phyloP scores from a whole-genome alignment of 2,113 vertebrate species.

The Periophthalmus modestus region DNA sequence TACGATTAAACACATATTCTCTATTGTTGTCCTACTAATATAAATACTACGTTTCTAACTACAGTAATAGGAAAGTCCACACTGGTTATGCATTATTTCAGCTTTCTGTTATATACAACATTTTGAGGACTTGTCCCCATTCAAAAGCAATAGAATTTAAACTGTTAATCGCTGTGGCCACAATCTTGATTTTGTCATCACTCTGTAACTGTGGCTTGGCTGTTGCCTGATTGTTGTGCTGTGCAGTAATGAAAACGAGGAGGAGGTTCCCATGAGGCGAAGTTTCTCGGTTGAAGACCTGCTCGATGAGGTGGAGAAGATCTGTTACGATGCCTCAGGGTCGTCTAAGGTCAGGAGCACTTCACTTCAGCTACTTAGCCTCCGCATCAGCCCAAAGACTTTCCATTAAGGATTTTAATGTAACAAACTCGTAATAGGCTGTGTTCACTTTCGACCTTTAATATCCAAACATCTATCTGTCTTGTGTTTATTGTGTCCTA shows the following conservation, averaged over 20 bases:
- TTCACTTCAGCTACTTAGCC: not conserved
- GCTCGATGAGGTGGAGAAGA: slow-evolving; percentile 81
- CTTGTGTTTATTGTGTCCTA: too few relatives aligned
- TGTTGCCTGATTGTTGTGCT: not conserved
- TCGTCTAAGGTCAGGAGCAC: slow-evolving; percentile 69
- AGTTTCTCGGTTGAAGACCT: slow-evolving; percentile 82
- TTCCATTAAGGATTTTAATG: not conserved
- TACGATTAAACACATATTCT: not conserved
- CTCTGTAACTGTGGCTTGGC: not conserved
- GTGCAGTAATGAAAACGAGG: slow-evolving; percentile 59
- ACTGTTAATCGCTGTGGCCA: too few relatives aligned
- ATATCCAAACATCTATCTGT: too few relatives aligned
- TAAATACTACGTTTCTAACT: not conserved
- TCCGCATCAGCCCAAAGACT: not conserved
- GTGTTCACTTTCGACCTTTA: too few relatives aligned
- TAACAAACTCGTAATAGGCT: too few relatives aligned
- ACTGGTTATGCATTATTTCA: not conserved
- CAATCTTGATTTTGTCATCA: too few relatives aligned
- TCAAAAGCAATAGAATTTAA: too few relatives aligned
- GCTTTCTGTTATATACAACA: too few relatives aligned
- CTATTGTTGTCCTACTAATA: too few relatives aligned
- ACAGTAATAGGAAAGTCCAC: not conserved
- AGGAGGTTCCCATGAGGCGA: slow-evolving; percentile 72
- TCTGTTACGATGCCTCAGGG: slow-evolving; percentile 72
- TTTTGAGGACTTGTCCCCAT: too few relatives aligned